Evolutionary conservation across 2,113 vertebrate species (phyloP), one percentile per base, ranked within the genome.

Genomic region (Microtus richardsoni): DNA sequence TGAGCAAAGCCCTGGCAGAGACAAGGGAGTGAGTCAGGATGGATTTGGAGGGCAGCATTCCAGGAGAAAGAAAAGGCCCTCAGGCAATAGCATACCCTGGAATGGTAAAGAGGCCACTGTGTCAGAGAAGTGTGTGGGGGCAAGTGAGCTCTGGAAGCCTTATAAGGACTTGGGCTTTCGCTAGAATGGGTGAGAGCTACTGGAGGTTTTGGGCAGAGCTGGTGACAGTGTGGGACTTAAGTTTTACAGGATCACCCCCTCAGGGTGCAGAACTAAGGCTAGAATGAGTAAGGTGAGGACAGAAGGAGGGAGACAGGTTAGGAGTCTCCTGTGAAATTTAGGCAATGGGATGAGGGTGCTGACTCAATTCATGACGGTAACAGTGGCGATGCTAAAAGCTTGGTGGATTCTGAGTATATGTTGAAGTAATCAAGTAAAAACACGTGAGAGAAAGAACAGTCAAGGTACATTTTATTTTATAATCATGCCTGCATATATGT

Each of bases 31-130:
- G 89, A 98, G 88, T 97, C 95, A 96, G 79, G 83, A 62, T 94
- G 91, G 33, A 83, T 71, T 95, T 58, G 62, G 44, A 95, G 30
- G 93, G 92, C 14, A 89, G 70, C 54, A 91, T 96, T 96, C 77
- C 93, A 94, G 30, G 89, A 84, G 89, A 89, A 97, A 89, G 91
- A 66, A 95, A 95, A 96, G 39, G 58, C 89, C 93, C 93, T 77
- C 36, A 96, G 94, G 94, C 74, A 2, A 95, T 58, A 94, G 78
- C 68, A 64, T 93, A 92, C 75, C 44, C 68, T 64, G 75, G 68
- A 94, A 91, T 52, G 93, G 91, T 83, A 96, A 97, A 89, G 91
- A 97, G 97, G 94, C 64, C 93, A 96, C 89, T 97, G 62, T 96
- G 96, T 96, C 89, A 89, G 82, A 91, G 54, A 70, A 74, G 36